Conservation (phyloP, 2,113 vertebrate genomes). For the Calyptommatus sinebrachiatus region DNA sequence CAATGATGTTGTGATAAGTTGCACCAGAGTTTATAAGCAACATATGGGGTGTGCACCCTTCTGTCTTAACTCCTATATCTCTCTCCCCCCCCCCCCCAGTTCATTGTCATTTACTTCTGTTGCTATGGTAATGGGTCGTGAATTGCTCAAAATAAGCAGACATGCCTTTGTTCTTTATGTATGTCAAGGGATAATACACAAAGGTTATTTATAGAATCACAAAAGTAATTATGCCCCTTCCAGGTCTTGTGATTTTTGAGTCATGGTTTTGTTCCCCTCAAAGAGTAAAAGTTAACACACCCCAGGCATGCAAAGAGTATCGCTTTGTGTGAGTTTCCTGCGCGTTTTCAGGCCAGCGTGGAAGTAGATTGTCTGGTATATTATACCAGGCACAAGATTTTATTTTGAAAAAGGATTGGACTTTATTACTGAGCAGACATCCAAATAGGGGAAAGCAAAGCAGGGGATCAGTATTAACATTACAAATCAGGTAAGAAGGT, state of each 20-base stretch:
- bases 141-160: conserved; percentile 67
- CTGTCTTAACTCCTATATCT: conserved; percentile 35
- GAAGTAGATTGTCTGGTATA: neutral
- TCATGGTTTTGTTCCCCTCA: conserved; percentile 34
- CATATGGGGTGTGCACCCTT: conserved; percentile 41
- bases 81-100: conserved; percentile 47
- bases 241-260: conserved; percentile 42
- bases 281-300: conserved; percentile 35
- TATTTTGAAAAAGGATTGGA: no score
- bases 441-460: no score
- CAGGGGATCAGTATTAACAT: no score
- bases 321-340: conserved; percentile 1
- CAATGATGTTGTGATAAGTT: conserved; percentile 13
- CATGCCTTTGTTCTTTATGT: conserved; percentile 67
- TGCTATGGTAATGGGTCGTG: conserved; percentile 68
- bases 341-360: neutral
- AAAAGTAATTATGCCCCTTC: conserved; percentile 55
- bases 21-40: conserved; percentile 23
- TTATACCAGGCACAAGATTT: neutral
- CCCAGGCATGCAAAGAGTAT: neutral
- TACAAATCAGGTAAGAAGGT: no score
- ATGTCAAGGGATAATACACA: conserved; percentile 55
- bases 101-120: conserved; percentile 57
- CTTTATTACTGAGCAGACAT: neutral
- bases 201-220: conserved; percentile 67